phyloP scores from a whole-genome alignment of 2,113 vertebrate species.

The Ranitomeya imitator region DNA sequence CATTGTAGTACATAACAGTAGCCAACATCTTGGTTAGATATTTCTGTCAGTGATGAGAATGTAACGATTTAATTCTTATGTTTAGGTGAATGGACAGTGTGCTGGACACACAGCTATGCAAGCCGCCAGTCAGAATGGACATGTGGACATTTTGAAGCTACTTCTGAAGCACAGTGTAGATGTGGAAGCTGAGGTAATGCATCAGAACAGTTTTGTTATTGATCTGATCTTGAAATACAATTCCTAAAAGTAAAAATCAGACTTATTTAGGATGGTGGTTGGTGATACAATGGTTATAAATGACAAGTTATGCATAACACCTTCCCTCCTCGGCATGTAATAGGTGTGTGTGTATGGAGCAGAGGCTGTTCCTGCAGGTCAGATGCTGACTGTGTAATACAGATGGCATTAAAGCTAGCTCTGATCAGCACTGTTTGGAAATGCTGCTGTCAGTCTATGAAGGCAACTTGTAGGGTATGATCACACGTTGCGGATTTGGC shows the following conservation, averaged over 20 bases:
- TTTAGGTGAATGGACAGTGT: constrained; percentile 96
- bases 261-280: not conserved
- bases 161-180: constrained; percentile 97
- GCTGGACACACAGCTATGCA: constrained; percentile 99
- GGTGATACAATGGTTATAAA: not conserved
- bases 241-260: not conserved
- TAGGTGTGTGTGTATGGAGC: too few species aligned
- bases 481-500: too few species aligned
- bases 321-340: too few species aligned
- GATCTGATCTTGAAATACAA: not conserved
- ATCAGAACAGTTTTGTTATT: not conserved
- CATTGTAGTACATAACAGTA: not conserved
- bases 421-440: too few species aligned
- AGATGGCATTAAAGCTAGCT: too few species aligned
- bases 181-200: constrained; percentile 93
- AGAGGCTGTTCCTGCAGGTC: too few species aligned
- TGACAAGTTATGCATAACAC: too few species aligned
- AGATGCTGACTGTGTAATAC: too few species aligned
- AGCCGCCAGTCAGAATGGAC: constrained; percentile 97
- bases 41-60: not conserved
- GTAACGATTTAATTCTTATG: not conserved
- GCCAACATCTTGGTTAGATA: not conserved
- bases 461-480: too few species aligned
- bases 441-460: too few species aligned
- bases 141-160: constrained; percentile 95